Evolutionary conservation across 2,888 invertebrate species (phyloP).

Genomic region (Philhelius pedissequus): DNA sequence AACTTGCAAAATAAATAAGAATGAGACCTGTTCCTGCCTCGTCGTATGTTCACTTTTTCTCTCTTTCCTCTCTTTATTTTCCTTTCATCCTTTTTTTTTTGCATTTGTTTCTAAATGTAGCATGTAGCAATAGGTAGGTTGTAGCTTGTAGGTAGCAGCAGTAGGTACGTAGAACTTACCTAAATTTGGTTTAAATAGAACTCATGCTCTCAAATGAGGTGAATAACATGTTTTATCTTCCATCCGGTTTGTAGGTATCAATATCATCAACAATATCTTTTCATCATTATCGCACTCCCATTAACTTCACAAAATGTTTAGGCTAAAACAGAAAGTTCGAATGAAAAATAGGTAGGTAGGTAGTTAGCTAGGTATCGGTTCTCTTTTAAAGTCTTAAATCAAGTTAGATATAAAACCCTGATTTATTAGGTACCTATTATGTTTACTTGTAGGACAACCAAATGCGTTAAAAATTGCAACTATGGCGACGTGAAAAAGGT

Average conservation of each 20-base stretch:
- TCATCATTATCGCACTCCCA: constrained; percentile 20
- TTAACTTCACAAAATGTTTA: constrained; percentile 18
- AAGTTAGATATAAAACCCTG: no score
- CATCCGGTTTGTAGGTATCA: constrained; percentile 16
- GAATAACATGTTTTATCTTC: constrained; percentile 46
- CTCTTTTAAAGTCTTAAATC: no score
- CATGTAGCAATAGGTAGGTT: neutral
- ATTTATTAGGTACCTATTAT: neutral
- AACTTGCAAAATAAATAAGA: constrained; percentile 29
- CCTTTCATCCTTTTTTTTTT: neutral
- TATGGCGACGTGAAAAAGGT: neutral
- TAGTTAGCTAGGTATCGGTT: neutral
- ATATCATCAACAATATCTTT: constrained; percentile 4
- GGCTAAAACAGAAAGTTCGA: neutral
- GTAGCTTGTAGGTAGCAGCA: neutral
- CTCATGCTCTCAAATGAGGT: constrained; percentile 46
- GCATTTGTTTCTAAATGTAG: constrained; percentile 21
- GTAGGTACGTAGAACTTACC: neutral
- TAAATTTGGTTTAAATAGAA: neutral
- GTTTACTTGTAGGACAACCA: neutral
- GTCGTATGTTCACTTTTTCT: neutral
- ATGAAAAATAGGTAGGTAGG: neutral
- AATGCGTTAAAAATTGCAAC: neutral
- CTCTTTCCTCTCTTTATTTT: constrained; percentile 6
- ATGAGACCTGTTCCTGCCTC: constrained; percentile 5